Evolutionary conservation across 2,888 invertebrate genomes (phyloP).

Genomic region (Zygogramma bicolorata): DNA sequence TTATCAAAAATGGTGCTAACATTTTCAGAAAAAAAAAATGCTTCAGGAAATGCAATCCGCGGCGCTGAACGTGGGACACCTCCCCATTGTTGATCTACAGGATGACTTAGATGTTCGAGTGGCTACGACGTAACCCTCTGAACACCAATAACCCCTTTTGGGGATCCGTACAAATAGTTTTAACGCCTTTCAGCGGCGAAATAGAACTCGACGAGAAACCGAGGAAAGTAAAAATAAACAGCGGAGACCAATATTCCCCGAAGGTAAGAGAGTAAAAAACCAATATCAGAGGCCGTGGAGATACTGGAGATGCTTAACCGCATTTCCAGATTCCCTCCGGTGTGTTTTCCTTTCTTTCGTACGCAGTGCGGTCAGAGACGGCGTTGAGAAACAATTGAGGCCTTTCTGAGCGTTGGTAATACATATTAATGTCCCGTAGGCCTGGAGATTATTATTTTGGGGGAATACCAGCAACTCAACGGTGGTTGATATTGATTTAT

Average conservation of each 20-base stretch:
- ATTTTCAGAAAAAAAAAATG: too few relatives aligned
- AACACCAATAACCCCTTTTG: not conserved
- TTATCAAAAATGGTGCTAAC: too few relatives aligned
- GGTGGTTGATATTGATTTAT: too few relatives aligned
- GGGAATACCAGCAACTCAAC: not conserved
- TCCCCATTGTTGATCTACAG: too few relatives aligned
- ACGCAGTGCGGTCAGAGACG: not conserved
- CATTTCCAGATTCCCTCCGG: conserved; percentile 26
- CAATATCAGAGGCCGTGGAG: conserved; percentile 31
- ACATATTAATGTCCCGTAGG: not conserved
- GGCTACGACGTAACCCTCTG: not conserved
- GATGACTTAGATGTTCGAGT: not conserved
- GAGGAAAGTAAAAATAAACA: conserved; percentile 34
- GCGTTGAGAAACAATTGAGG: conserved; percentile 5
- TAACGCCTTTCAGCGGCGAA: not conserved
- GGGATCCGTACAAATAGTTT: not conserved
- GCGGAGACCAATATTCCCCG: conserved; percentile 34
- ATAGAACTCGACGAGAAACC: not conserved
- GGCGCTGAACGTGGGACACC: too few relatives aligned
- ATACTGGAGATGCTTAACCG: conserved; percentile 33
- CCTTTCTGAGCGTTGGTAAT: not conserved
- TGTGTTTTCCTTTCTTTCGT: conserved; percentile 21
- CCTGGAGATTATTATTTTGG: not conserved
- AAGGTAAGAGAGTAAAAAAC: conserved; percentile 37
- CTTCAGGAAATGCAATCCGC: too few relatives aligned